Base-by-base conservation (phyloP, 2,888 invertebrate genomes). In the Lasioglossum vierecki region DNA sequence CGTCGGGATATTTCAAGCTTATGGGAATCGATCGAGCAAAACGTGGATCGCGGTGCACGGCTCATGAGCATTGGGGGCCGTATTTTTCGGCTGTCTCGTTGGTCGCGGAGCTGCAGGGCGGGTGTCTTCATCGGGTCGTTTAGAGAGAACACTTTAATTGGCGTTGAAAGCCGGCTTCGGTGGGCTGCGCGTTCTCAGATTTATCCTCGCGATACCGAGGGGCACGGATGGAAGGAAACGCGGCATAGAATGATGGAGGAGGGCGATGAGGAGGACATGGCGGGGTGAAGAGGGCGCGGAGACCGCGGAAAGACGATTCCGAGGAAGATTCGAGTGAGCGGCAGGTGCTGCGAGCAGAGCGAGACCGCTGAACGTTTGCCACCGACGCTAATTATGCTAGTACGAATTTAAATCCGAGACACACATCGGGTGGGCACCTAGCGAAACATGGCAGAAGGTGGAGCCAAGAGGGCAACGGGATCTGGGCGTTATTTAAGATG, bases 281-380 rank as follows among this genome's bases (percentile, higher is more conserved):
- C 46, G 76, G 39, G 71, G 71, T 30, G 9, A 9, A 53, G 53
- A 22, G 30, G 30, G 22, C 2, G 9, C 53, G 53, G n/a, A 53
- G 82, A 82, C 75, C 80, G 75, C 46, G 76, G 75, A 73, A 82
- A 83, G 84, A 87, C 71, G 85, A 88, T 86, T 84, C 76, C 85
- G 89, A 68, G 83, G 86, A 80, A 89, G 88, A 88, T 88, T 87
- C 79, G 89, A 82, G 88, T 80, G 66, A 30, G 35, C 8, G 92
- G 89, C 95, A 95, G 95, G 95, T 95, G 95, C 94, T 93, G 93
- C 93, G 94, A 94, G 84, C 92, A 80, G 91, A 95, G 94, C 95
- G 94, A 91, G 89, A 94, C 94, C 93, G 92, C 91, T 83, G 86
- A 83, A 82, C 87, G 87, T 63, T 84, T 82, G 88, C 88, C 86